Conservation (phyloP, 2,888 invertebrate genomes). For the Rugalucina vietnamica region DNA sequence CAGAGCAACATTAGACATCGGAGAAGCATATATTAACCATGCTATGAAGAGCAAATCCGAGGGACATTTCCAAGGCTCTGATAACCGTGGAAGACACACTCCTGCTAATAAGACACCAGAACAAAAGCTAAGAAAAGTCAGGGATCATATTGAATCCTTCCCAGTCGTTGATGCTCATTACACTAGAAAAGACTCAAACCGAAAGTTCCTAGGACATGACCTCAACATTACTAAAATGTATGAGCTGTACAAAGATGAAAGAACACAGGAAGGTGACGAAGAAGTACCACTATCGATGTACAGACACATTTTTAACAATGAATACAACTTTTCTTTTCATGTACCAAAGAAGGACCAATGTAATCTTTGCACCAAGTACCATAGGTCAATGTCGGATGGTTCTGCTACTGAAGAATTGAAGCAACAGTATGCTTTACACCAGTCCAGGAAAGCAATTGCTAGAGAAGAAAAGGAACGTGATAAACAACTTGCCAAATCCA, state of each 20-base stretch:
- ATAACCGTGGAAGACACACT: slow-evolving; percentile 6
- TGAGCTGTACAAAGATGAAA: slow-evolving; percentile 34
- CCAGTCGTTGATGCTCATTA: slow-evolving; percentile 24
- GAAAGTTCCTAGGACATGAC: slow-evolving; percentile 16
- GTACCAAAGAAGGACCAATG: slow-evolving; percentile 60
- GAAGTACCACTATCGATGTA: slow-evolving; percentile 61
- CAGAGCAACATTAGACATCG: slow-evolving; percentile 19
- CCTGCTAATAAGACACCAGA: slow-evolving; percentile 5
- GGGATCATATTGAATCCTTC: slow-evolving; percentile 33
- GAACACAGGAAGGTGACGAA: slow-evolving; percentile 64
- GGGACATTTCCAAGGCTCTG: background rate
- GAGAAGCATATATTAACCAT: background rate
- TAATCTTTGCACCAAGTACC: slow-evolving; percentile 41
- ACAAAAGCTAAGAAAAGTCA: background rate
- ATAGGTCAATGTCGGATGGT: slow-evolving; percentile 13
- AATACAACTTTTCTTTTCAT: slow-evolving; percentile 52
- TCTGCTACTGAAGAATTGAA: slow-evolving; percentile 1
- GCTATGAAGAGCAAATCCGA: slow-evolving; percentile 10
- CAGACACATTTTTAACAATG: slow-evolving; percentile 32
- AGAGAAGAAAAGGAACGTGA: slow-evolving; percentile 41
- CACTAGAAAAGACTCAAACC: slow-evolving; percentile 4
- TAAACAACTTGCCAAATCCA: slow-evolving; percentile 6
- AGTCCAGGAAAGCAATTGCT: slow-evolving; percentile 25
- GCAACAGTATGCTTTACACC: slow-evolving; percentile 26
- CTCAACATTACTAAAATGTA: slow-evolving; percentile 24